phyloP scores from a whole-genome alignment of 2,888 invertebrate species.

The Andrena hattorfiana region DNA sequence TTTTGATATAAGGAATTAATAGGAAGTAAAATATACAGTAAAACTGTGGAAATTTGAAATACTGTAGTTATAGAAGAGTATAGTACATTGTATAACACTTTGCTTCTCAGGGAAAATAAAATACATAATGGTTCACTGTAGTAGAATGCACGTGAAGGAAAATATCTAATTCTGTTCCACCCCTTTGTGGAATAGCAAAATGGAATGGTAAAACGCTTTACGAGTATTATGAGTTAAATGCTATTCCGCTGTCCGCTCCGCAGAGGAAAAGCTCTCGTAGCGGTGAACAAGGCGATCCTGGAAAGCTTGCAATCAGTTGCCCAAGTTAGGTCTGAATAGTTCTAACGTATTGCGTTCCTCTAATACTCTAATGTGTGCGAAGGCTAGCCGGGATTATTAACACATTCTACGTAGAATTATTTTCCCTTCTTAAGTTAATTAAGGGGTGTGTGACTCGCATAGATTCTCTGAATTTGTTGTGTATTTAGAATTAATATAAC shows the following conservation, averaged over 20 bases:
- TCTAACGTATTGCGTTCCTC: background rate
- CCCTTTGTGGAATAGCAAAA: conserved; percentile 2
- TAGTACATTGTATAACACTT: too few relatives aligned
- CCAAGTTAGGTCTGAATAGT: conserved; percentile 15
- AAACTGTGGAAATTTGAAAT: too few relatives aligned
- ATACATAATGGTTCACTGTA: too few relatives aligned
- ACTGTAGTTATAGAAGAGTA: too few relatives aligned
- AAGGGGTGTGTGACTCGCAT: too few relatives aligned
- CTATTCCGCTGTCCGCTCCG: background rate
- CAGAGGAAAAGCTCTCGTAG: background rate
- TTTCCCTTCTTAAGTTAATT: too few relatives aligned
- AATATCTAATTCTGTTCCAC: background rate
- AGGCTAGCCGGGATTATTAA: background rate
- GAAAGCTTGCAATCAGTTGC: conserved; percentile 26
- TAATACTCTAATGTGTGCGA: background rate
- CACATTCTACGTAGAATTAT: background rate
- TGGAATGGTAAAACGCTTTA: conserved; percentile 20
- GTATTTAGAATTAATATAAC: too few relatives aligned
- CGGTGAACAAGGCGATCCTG: background rate
- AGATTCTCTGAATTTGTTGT: too few relatives aligned
- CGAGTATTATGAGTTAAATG: conserved; percentile 29
- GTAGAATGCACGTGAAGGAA: too few relatives aligned
- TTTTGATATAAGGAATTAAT: too few relatives aligned
- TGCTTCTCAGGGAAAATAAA: too few relatives aligned
- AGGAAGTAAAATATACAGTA: too few relatives aligned